phyloP scores from a whole-genome alignment of 2,888 invertebrate species.

The Erpobdella octoculata region DNA sequence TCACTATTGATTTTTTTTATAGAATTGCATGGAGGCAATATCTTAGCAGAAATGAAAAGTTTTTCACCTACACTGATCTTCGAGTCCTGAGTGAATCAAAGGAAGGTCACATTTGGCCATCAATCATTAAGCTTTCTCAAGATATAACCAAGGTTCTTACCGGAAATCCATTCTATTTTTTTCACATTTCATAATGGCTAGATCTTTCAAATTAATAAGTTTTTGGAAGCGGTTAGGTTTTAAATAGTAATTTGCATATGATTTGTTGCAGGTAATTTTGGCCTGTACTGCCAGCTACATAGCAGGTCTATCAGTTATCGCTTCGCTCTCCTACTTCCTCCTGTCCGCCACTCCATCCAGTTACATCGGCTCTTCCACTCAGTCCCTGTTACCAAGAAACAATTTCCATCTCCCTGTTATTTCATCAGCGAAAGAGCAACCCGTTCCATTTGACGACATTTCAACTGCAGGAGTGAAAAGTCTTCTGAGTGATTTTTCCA shows the following conservation, averaged over 20 bases:
- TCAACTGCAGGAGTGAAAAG: too few species aligned
- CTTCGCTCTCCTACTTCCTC: too few species aligned
- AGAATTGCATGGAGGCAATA: conserved; percentile 32
- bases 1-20: too few species aligned
- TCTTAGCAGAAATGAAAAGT: conserved; percentile 28
- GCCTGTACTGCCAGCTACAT: neutral
- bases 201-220: too few species aligned
- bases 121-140: neutral
- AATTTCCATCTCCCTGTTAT: too few species aligned
- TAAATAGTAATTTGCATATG: neutral
- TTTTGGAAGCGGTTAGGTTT: too few species aligned
- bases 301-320: too few species aligned
- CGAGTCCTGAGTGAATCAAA: conserved; percentile 9
- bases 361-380: too few species aligned
- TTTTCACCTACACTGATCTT: conserved; percentile 31
- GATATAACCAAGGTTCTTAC: neutral
- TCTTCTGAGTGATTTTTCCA: too few species aligned
- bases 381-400: too few species aligned
- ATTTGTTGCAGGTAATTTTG: neutral
- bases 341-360: neutral
- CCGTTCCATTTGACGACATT: too few species aligned
- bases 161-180: neutral
- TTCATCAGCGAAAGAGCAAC: too few species aligned
- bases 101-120: neutral
- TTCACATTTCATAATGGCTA: neutral